Evolutionary conservation across 2,113 vertebrate genomes (phyloP).

Genomic region (Caranx melampygus): DNA sequence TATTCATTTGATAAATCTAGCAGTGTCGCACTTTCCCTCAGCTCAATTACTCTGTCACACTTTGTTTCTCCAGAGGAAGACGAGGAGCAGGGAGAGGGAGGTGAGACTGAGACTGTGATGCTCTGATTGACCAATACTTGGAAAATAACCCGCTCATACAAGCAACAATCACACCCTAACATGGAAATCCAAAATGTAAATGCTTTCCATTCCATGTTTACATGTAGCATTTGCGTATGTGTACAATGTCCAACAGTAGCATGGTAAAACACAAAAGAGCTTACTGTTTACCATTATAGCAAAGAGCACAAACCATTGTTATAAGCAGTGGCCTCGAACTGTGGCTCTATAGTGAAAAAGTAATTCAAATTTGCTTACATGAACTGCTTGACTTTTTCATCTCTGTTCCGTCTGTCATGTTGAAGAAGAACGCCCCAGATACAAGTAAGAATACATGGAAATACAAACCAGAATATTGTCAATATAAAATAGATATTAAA

Average conservation of each 20-base stretch:
- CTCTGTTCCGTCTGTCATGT: constrained; percentile 2
- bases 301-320: neutral
- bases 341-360: neutral
- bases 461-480: neutral
- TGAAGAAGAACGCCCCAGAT: constrained; percentile 81
- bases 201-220: neutral
- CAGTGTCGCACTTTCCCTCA: constrained; percentile 2
- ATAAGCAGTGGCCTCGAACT: neutral
- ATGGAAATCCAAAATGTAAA: constrained; percentile 5
- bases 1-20: neutral
- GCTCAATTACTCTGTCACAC: constrained; percentile 1
- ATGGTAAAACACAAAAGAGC: neutral
- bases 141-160: neutral
- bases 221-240: neutral
- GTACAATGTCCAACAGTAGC: neutral
- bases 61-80: constrained; percentile 67
- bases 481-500: neutral
- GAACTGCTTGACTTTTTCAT: constrained; percentile 21
- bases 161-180: neutral
- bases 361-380: neutral
- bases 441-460: constrained; percentile 74
- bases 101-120: constrained; percentile 55
- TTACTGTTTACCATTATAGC: neutral
- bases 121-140: neutral
- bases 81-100: constrained; percentile 74